Conservation (phyloP, 1,140 invertebrate species). For the Camponotus pennsylvanicus region DNA sequence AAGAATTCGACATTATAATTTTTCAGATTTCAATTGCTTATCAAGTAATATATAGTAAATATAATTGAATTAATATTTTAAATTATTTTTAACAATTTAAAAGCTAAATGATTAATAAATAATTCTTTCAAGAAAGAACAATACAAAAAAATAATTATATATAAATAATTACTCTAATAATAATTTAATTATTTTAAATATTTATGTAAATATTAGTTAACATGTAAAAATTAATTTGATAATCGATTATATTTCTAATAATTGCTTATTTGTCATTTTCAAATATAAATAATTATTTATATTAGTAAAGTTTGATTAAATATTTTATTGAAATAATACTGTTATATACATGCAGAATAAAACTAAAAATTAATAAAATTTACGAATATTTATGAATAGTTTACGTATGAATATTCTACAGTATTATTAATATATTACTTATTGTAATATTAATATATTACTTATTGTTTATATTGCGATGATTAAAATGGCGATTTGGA, state of each 20-base stretch:
- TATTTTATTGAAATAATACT: background rate
- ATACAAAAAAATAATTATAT: background rate
- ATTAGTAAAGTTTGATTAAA: background rate
- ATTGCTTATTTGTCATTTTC: background rate
- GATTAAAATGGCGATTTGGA: background rate
- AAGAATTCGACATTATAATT: background rate
- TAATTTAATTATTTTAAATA: background rate
- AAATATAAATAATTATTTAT: constrained; percentile 12
- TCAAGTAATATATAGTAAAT: background rate
- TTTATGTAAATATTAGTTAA: too few species aligned
- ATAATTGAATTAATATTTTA: background rate
- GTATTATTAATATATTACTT: constrained; percentile 7
- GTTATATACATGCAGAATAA: too few species aligned
- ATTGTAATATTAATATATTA: background rate
- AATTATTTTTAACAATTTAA: background rate
- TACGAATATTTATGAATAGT: background rate
- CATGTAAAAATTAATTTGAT: background rate
- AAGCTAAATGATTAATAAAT: background rate
- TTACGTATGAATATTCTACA: background rate
- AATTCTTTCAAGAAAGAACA: background rate
- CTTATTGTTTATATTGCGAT: background rate
- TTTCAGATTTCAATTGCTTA: background rate
- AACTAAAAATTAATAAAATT: background rate
- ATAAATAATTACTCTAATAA: background rate
- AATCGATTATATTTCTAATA: background rate